phyloP scores from a whole-genome alignment of 35 echinoderm and acorn worm genomes.

The Patiria miniata region DNA sequence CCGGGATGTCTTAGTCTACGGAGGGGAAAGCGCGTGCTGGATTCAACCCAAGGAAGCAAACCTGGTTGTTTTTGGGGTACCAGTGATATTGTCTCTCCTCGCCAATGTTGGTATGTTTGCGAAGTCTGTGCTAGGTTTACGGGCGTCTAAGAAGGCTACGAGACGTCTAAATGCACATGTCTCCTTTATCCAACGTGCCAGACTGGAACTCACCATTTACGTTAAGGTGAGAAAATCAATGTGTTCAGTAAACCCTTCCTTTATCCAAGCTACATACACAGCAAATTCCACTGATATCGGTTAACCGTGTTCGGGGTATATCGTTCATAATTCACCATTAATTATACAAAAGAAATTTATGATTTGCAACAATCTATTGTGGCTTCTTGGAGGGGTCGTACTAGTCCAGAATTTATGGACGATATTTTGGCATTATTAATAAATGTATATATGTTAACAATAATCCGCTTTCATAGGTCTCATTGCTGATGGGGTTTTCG shows the following conservation, averaged over 20 bases:
- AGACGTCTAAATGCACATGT: neutral
- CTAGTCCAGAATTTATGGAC: too few species aligned
- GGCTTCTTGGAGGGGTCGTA: too few species aligned
- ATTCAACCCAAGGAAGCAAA: neutral
- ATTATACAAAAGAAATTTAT: too few species aligned
- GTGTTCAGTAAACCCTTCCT: too few species aligned
- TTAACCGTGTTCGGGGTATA: too few species aligned
- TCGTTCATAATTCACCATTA: too few species aligned
- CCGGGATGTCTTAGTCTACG: neutral
- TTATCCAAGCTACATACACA: too few species aligned
- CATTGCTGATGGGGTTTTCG: constrained; percentile 31
- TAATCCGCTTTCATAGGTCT: neutral
- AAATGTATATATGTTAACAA: too few species aligned
- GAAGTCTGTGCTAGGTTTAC: neutral
- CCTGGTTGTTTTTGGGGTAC: constrained; percentile 16
- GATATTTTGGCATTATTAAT: too few species aligned
- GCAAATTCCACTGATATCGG: too few species aligned
- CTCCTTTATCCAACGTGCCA: neutral
- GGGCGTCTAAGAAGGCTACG: constrained; percentile 8
- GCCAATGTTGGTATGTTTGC: constrained; percentile 14
- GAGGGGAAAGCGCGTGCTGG: neutral
- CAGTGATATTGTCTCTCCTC: constrained; percentile 5
- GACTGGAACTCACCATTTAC: constrained; percentile 12
- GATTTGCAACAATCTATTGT: too few species aligned
- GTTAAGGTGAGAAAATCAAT: constrained; percentile 1